These are phyloP conservation scores for Epistrophella euchroma DNA, from an alignment of 2,888 invertebrate genomes.

Conservation along the genomic window DNA sequence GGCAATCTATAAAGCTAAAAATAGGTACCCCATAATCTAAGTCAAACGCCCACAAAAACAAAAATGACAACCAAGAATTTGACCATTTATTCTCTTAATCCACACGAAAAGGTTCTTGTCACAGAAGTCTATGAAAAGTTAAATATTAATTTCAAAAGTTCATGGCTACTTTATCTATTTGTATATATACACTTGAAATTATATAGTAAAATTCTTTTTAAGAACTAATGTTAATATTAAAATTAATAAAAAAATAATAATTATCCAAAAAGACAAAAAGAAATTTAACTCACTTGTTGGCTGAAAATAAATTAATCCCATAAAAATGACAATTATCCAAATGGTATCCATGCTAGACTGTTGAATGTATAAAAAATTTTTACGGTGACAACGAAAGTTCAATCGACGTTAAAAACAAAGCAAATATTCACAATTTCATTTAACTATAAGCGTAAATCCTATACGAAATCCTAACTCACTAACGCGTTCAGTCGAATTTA, in stretches of 20 bases:
- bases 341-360: constrained; percentile 80
- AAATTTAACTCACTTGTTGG: constrained; percentile 81
- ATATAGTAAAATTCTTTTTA: neutral
- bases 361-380: neutral
- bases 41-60: neutral
- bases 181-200: neutral
- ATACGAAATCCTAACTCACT: constrained; percentile 29
- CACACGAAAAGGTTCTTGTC: neutral
- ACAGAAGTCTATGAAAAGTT: neutral
- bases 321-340: constrained; percentile 83
- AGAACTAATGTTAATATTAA: too few relatives aligned
- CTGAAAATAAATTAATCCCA: constrained; percentile 81
- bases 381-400: neutral
- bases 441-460: neutral
- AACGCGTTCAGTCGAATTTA: constrained; percentile 29
- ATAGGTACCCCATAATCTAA: neutral
- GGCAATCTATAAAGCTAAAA: neutral
- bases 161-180: too few relatives aligned
- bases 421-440: constrained; percentile 5
- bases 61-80: neutral
- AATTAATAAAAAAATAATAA: neutral
- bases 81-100: neutral
- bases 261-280: neutral
- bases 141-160: constrained; percentile 2
- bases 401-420: neutral